Percentiles rank a stretch among this genome's conserved stretches.
Conservation (phyloP, 2,113 vertebrate species). For the Kryptolebias marmoratus region DNA sequence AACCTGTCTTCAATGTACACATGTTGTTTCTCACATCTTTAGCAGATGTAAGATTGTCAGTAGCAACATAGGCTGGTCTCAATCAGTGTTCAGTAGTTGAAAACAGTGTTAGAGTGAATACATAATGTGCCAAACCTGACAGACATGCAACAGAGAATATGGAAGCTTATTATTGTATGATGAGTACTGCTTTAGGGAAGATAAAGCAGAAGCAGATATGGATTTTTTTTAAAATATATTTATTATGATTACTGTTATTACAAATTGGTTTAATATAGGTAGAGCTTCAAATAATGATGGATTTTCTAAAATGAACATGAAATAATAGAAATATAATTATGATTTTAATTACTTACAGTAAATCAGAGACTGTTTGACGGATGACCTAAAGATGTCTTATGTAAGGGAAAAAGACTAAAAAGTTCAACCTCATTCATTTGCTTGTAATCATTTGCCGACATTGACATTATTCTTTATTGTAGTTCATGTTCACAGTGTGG, state of each 20-base stretch:
- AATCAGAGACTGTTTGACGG: too few relatives aligned
- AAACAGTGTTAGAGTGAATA: constrained; percentile 47
- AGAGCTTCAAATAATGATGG: too few relatives aligned
- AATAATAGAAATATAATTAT: too few relatives aligned
- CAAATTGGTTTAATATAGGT: neutral
- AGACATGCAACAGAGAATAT: constrained; percentile 57
- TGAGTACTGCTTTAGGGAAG: constrained; percentile 16
- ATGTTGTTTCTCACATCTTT: constrained; percentile 41
- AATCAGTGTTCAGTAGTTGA: constrained; percentile 60
- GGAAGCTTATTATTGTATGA: constrained; percentile 29
- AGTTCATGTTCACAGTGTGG: constrained; percentile 33
- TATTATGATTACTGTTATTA: neutral
- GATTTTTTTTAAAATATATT: constrained; percentile 11
- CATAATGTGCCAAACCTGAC: constrained; percentile 70
- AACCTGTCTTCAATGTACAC: constrained; percentile 55
- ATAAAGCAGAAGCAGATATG: neutral
- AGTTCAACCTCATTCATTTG: constrained; percentile 22
- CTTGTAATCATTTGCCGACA: constrained; percentile 37
- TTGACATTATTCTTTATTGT: constrained; percentile 37
- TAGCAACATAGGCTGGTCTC: constrained; percentile 48
- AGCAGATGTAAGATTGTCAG: constrained; percentile 34
- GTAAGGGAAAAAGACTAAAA: neutral
- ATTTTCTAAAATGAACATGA: too few relatives aligned
- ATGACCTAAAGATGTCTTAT: neutral
- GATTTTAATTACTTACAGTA: too few relatives aligned